Percentiles rank a stretch among this genome's conserved stretches.
phyloP scores from a whole-genome alignment of 2,797 vertebrate species.

The Oreortyx pictus region DNA sequence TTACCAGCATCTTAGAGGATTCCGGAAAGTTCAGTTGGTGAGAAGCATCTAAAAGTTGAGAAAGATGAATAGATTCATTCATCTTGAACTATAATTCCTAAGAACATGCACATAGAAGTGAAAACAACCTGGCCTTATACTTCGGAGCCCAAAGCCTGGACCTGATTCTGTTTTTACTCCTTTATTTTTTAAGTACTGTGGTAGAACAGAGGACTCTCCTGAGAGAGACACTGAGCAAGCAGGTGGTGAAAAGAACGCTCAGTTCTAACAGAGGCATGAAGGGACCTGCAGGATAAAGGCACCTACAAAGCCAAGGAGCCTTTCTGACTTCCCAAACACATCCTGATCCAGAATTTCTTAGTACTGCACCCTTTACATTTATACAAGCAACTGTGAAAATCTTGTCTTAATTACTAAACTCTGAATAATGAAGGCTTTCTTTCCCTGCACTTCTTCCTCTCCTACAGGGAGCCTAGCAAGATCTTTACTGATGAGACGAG shows the following conservation, averaged over 20 bases:
- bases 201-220: neutral
- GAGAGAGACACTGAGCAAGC: neutral
- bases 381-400: neutral
- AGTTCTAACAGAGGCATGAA: neutral
- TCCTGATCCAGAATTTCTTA: neutral
- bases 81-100: conserved; percentile 27
- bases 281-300: neutral
- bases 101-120: neutral
- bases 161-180: neutral
- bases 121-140: neutral
- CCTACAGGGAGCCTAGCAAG: neutral
- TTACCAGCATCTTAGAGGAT: neutral
- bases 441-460: neutral
- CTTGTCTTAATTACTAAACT: neutral
- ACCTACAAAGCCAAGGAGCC: neutral
- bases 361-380: neutral
- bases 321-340: neutral
- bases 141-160: neutral
- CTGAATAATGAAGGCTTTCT: neutral
- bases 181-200: neutral
- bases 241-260: neutral
- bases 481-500: neutral
- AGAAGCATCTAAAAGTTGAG: neutral
- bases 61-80: conserved; percentile 21
- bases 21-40: neutral